A percentile compares a stretch with the other conserved stretches of the same genome.
Evolutionary conservation across 2,113 vertebrate genomes (phyloP).

Genomic region (Pterocles burchelli): DNA sequence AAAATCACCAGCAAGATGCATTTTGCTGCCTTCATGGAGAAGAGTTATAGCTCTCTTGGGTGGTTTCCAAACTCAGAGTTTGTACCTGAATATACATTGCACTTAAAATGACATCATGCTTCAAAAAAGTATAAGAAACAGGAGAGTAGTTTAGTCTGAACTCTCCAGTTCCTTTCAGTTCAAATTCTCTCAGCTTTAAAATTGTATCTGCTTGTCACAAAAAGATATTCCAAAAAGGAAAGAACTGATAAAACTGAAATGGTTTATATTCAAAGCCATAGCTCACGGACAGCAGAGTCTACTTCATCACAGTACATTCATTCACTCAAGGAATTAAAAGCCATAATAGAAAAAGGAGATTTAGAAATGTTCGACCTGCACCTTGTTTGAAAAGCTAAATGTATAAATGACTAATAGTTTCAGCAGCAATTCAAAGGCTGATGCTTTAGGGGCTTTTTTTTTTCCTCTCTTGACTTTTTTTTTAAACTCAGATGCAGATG

Average conservation of each 20-base stretch:
- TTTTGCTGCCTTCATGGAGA: not conserved
- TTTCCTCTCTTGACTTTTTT: not conserved
- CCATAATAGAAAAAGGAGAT: not conserved
- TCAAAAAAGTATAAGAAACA: not conserved
- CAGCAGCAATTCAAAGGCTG: conserved; percentile 4
- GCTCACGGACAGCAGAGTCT: not conserved
- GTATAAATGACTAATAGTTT: not conserved
- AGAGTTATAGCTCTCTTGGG: not conserved
- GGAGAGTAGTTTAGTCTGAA: not conserved
- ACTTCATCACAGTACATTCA: not conserved
- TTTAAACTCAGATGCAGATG: not conserved
- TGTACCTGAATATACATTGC: not conserved
- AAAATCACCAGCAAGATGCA: not conserved
- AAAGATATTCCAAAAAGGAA: not conserved
- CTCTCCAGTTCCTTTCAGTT: not conserved
- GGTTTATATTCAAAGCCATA: not conserved
- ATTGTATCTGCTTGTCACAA: not conserved
- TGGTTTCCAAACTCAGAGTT: not conserved
- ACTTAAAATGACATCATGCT: not conserved
- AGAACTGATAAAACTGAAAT: not conserved
- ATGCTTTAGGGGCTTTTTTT: not conserved
- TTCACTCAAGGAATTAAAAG: conserved; percentile 22
- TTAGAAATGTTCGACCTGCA: conserved; percentile 17
- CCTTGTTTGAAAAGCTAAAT: conserved; percentile 26
- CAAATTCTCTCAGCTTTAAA: not conserved